Base-by-base conservation (phyloP, 2,888 invertebrate species). In the Drosophila pegasa region DNA sequence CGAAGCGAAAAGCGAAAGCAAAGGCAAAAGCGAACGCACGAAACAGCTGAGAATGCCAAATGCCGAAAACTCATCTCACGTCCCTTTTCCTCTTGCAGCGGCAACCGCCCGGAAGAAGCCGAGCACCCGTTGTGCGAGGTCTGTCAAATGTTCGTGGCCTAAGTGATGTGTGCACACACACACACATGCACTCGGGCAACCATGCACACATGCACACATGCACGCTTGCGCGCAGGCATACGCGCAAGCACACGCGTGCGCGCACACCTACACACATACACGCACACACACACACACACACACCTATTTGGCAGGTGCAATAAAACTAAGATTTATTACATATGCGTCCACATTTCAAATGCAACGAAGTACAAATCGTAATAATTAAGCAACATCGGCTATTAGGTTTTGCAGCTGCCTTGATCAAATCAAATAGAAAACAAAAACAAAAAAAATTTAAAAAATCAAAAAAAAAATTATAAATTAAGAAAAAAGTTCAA, bases 81-180 rank as follows among this genome's bases (percentile, higher is more conserved):
- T n/a, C n/a, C n/a, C n/a, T n/a, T n/a, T n/a, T n/a, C n/a, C n/a
- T n/a, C n/a, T n/a, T n/a, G 7, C 57, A 90, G 90, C 47, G 89
- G 90, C 2, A 75, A 81, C 33, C 69, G 78, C 16, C 69, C 76
- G 2, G 64, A 72, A 4, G 83, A 87, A 12, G 61, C 65, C 10
- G 87, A 88, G 0, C 68, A 67, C 38, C 90, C 90, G 0, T 25
- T 88, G 25, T 90, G 90, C 50, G 90, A 90, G 25, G 70, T 70
- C 33, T 90, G 90, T 56, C 81, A 86, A 51, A 83, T 85, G 80
- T 81, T 61, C 40, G 35, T 14, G 18, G 37, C 41, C 51, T 80
- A 61, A 45, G 27, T 18, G 47, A 50, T 6, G 20, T 12, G 37
- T 10, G 22, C 16, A n/a, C 20, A 3, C 25, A 38, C 9, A 22